Conservation (phyloP, 2,113 vertebrate species). For the Upupa epops region DNA sequence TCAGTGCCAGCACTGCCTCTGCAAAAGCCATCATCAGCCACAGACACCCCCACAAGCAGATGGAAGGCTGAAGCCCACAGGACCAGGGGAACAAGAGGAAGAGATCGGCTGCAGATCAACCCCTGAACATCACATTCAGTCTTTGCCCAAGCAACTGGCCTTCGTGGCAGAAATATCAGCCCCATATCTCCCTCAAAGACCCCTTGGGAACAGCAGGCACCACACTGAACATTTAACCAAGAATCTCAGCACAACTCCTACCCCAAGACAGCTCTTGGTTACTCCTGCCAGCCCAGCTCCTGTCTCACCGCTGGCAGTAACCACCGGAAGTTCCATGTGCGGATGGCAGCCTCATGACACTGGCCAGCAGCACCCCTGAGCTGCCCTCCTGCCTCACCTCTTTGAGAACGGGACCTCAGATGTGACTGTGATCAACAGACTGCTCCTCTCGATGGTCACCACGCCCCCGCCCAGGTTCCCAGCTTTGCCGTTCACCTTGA, state of each 20-base stretch:
- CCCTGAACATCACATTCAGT: rapidly evolving
- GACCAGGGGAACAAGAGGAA: rapidly evolving
- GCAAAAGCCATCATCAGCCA: rapidly evolving
- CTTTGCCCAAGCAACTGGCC: background rate
- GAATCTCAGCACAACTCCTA: background rate
- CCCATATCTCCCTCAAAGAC: rapidly evolving
- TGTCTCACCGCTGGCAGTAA: rapidly evolving
- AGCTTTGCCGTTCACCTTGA: conserved; percentile 96
- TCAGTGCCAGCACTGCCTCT: rapidly evolving
- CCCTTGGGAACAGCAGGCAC: background rate
- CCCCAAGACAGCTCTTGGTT: rapidly evolving
- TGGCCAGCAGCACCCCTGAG: rapidly evolving
- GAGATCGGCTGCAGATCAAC: rapidly evolving
- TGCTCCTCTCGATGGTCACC: conserved; percentile 95
- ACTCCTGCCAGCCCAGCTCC: background rate
- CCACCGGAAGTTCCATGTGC: rapidly evolving
- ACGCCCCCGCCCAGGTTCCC: conserved; percentile 92
- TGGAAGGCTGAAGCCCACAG: rapidly evolving
- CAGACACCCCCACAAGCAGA: rapidly evolving
- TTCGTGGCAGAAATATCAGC: rapidly evolving
- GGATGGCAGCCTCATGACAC: rapidly evolving
- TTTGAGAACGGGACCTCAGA: conserved; percentile 98
- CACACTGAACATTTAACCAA: rapidly evolving
- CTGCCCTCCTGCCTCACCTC: conserved; percentile 74
- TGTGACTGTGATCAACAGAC: conserved; percentile 95